Percentiles rank a stretch among this genome's conserved stretches.
These are phyloP conservation scores for Huso huso DNA, from an alignment of 2,797 vertebrate species.

Conservation along the genomic window DNA sequence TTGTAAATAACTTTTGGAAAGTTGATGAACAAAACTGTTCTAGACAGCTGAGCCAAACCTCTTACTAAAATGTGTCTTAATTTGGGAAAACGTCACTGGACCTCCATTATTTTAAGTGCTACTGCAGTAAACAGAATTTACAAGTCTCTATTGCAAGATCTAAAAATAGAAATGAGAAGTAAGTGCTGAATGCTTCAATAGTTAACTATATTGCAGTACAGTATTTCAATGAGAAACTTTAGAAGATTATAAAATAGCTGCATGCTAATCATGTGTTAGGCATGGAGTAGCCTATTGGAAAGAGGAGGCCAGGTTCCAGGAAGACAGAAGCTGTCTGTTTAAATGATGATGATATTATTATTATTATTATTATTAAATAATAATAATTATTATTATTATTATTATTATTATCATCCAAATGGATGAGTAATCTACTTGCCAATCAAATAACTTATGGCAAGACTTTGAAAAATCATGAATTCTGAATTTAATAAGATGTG, in stretches of 20 bases:
- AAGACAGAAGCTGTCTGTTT: no score
- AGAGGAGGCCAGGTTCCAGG: no score
- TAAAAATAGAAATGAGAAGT: not conserved
- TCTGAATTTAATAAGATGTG: not conserved
- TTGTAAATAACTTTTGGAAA: not conserved
- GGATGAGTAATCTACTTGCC: no score
- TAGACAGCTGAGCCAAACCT: not conserved
- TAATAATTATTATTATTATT: no score
- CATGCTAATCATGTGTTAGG: no score
- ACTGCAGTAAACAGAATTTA: not conserved
- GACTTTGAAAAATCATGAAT: not conserved
- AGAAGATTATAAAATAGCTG: no score
- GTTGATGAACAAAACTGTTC: not conserved
- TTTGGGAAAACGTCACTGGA: not conserved
- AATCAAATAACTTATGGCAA: no score
- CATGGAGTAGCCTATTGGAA: no score
- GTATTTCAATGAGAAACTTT: no score
- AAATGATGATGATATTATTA: no score
- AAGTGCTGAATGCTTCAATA: not conserved
- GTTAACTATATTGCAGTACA: not conserved
- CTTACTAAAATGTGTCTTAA: not conserved
- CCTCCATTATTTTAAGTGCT: not conserved
- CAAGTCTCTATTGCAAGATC: not conserved
- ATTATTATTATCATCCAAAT: no score
- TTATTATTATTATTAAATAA: no score